Conservation (phyloP, 2,888 invertebrate genomes). For the Leistus spinibarbis region DNA sequence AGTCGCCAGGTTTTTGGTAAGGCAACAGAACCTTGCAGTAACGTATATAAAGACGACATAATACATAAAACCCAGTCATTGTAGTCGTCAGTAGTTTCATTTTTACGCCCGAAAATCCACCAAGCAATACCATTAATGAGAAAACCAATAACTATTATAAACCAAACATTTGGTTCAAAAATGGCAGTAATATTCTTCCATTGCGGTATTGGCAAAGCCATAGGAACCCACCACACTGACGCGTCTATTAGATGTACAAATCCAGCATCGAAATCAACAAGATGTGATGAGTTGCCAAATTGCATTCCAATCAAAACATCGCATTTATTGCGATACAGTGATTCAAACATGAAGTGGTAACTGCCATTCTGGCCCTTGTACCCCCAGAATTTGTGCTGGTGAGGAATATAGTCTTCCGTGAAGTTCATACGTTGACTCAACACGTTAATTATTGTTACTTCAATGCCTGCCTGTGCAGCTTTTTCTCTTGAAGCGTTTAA, state of each 20-base stretch:
- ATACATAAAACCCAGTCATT: slow-evolving; percentile 15
- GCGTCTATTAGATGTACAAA: slow-evolving; percentile 3
- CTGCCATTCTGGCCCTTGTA: neutral
- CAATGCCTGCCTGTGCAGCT: neutral
- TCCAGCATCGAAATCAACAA: slow-evolving; percentile 9
- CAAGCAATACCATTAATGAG: slow-evolving; percentile 12
- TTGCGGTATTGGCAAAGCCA: slow-evolving; percentile 4
- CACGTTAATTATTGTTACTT: neutral
- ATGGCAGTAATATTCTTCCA: slow-evolving; percentile 15
- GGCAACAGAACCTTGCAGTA: slow-evolving; percentile 27
- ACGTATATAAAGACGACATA: slow-evolving; percentile 17
- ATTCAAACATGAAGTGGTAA: slow-evolving; percentile 7
- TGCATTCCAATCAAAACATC: slow-evolving; percentile 6
- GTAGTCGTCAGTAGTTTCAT: neutral
- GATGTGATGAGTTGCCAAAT: slow-evolving; percentile 6
- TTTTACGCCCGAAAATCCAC: slow-evolving; percentile 11
- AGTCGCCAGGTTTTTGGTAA: slow-evolving; percentile 13
- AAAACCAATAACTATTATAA: slow-evolving; percentile 11
- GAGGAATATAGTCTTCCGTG: slow-evolving; percentile 1
- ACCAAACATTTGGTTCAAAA: slow-evolving; percentile 11
- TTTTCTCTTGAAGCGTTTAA: neutral
- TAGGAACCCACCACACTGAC: slow-evolving; percentile 6
- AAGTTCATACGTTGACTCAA: slow-evolving; percentile 3
- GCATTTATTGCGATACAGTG: slow-evolving; percentile 1
- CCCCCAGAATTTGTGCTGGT: neutral